These are phyloP conservation scores for Zygogramma bicolorata DNA, from an alignment of 2,888 invertebrate genomes.

Conservation along the genomic window DNA sequence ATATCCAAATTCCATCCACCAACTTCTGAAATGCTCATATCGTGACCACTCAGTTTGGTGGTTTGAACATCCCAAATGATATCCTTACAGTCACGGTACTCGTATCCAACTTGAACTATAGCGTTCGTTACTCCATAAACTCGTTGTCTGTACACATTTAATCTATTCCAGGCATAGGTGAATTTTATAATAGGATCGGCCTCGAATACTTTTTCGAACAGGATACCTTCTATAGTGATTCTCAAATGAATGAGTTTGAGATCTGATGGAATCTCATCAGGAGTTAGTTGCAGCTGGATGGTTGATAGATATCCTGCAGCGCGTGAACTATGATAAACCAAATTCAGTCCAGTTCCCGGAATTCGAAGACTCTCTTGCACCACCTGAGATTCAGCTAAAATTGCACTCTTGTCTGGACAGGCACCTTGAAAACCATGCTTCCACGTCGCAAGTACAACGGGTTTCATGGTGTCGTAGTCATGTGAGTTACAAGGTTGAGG, in stretches of 20 bases:
- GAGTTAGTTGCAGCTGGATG: conserved; percentile 90
- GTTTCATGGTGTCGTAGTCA: conserved; percentile 93
- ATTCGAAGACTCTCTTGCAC: conserved; percentile 95
- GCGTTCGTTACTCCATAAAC: conserved; percentile 97
- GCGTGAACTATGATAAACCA: conserved; percentile 96
- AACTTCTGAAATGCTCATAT: conserved; percentile 96
- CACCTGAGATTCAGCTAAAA: conserved; percentile 91
- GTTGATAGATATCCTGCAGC: conserved; percentile 94
- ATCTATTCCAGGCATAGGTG: conserved; percentile 96
- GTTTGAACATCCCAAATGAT: conserved; percentile 97
- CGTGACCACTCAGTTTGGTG: conserved; percentile 94
- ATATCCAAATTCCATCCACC: conserved; percentile 99
- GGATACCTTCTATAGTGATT: conserved; percentile 94
- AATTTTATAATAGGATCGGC: conserved; percentile 97
- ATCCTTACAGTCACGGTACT: conserved; percentile 91
- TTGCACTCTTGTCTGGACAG: conserved; percentile 92
- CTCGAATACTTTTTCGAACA: conserved; percentile 93
- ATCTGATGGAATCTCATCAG: conserved; percentile 83
- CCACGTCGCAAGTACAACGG: conserved; percentile 93
- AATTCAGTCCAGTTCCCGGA: conserved; percentile 93
- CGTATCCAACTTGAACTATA: conserved; percentile 95
- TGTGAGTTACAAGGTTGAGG: conserved; percentile 88
- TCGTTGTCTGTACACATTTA: conserved; percentile 95
- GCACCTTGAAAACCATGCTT: conserved; percentile 95
- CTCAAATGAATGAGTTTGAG: conserved; percentile 90